Conservation (phyloP, 2,888 invertebrate species). For the Drosophila basisetae region DNA sequence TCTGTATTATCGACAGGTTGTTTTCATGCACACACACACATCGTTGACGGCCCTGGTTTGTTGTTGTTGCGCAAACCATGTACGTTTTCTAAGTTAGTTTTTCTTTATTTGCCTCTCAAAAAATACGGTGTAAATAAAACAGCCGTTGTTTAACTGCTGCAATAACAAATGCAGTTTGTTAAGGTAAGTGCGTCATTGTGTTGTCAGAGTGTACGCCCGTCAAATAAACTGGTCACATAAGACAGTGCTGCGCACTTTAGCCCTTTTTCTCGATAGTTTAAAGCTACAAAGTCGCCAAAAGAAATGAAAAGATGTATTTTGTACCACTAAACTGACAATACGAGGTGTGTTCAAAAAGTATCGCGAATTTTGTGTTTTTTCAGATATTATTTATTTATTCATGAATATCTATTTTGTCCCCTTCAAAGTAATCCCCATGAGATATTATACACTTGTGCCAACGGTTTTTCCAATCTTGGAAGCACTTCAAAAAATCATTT, state of each 20-base stretch:
- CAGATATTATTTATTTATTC: too few species aligned
- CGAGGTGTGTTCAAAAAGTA: too few species aligned
- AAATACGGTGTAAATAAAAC: neutral
- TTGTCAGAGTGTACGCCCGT: neutral
- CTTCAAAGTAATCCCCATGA: too few species aligned
- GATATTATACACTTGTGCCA: too few species aligned
- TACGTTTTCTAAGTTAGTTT: slow-evolving; percentile 2
- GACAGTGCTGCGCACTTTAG: slow-evolving; percentile 25
- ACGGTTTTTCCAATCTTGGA: too few species aligned
- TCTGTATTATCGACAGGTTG: slow-evolving; percentile 28
- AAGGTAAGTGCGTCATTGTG: slow-evolving; percentile 22
- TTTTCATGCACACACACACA: neutral
- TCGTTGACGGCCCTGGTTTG: slow-evolving; percentile 26
- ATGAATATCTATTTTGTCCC: too few species aligned
- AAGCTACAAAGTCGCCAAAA: slow-evolving; percentile 3
- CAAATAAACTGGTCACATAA: neutral
- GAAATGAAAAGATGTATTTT: neutral
- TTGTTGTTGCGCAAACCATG: slow-evolving; percentile 33
- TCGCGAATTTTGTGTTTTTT: too few species aligned
- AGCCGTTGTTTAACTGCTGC: neutral
- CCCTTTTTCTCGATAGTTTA: slow-evolving; percentile 3
- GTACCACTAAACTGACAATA: too few species aligned
- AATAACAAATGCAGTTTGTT: slow-evolving; percentile 36
- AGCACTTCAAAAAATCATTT: too few species aligned
- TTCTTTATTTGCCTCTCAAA: neutral